Base-by-base conservation (phyloP, 2,113 vertebrate species). In the Chionodraco myersi region DNA sequence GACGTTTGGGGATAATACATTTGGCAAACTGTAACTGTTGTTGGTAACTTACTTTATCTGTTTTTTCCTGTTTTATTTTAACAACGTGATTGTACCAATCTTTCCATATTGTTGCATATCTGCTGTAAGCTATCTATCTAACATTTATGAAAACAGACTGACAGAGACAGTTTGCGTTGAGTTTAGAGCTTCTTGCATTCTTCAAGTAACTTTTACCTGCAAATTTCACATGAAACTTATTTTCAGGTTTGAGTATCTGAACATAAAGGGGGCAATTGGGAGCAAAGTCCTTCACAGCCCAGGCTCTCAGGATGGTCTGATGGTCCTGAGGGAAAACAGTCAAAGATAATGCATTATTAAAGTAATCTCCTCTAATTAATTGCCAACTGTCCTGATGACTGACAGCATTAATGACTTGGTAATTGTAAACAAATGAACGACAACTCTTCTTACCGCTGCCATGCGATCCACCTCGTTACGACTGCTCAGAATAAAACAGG, bases 211-310 rank as follows among this genome's bases (percentile, higher is more conserved):
- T 41, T 41, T 95, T 91, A 99, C 98, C 98, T 77, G 98, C 98
- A 95, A 99, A 99, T 89, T 99, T 99, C 56, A 99, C 98, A 76
- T 99, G 98, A 85, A 99, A 99, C 94, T 99, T 99, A 82, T 99
- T 99, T 90, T 99, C 98, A 44, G 98, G 98, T 88, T 99, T 99
- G 88, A 99, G 91, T 85, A 99, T 99, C 59, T 99, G 98, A 21
- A 99, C 98, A 57, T 99, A 99, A 47, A 99, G 94, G 54, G 98
- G 98, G 68, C 98, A 99, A 68, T 98, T 99, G 59, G 98, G 98
- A 81, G 98, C 98, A 89, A 99, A 99, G 86, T 99, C 98, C 92
- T 99, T 99, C 10, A 98, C 97, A 77, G 98, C 98, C 98, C 98
- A 99, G 0, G 98, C 98, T 92, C 98, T 97, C 87, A 99, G 86